phyloP scores from a whole-genome alignment of 2,797 vertebrate species.

The Propithecus deckenii region DNA sequence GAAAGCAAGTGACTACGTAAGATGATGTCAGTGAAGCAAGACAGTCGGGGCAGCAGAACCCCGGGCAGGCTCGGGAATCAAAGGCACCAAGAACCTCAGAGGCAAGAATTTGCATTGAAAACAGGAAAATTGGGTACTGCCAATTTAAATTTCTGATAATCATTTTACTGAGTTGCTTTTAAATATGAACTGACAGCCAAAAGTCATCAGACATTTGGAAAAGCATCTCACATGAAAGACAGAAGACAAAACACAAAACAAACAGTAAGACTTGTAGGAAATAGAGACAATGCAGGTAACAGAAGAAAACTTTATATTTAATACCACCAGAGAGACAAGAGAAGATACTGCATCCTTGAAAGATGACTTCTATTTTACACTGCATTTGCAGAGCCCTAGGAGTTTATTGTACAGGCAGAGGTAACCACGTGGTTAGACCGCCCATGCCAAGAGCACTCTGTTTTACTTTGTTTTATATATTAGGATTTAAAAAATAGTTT shows the following conservation, averaged over 20 bases:
- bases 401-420: neutral
- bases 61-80: neutral
- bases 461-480: neutral
- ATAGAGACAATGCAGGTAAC: neutral
- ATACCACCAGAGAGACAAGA: neutral
- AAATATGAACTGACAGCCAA: neutral
- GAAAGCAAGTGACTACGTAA: neutral
- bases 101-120: neutral
- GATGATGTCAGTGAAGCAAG: neutral
- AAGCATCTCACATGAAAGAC: neutral
- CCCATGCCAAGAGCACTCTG: neutral
- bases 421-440: neutral
- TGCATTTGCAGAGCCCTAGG: neutral
- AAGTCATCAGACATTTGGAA: neutral
- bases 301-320: neutral
- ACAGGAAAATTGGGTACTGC: neutral
- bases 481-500: neutral
- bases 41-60: neutral
- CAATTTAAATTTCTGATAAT: neutral
- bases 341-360: neutral
- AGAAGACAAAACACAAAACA: constrained; percentile 7
- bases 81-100: neutral
- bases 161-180: neutral
- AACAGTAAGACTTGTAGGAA: neutral
- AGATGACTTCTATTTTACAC: neutral